phyloP scores from a whole-genome alignment of 2,797 vertebrate species.

The Rhinophrynus dorsalis region DNA sequence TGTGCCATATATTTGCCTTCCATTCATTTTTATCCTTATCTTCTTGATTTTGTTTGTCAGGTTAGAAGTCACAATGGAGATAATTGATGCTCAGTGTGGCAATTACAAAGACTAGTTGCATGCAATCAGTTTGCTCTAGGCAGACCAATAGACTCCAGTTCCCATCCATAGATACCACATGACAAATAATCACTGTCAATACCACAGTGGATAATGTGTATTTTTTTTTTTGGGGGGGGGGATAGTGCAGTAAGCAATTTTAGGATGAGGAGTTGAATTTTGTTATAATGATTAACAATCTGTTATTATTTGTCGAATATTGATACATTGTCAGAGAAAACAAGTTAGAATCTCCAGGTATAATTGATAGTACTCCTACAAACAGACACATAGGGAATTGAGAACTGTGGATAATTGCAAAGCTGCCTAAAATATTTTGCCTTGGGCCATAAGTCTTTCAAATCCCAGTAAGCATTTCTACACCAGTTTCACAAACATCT shows the following conservation, averaged over 20 bases:
- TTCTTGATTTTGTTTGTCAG: conserved; percentile 5
- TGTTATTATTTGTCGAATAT: neutral
- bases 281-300: too few species aligned
- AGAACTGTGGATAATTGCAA: conserved; percentile 12
- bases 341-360: too few species aligned
- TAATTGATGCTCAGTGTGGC: conserved; percentile 22
- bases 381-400: neutral
- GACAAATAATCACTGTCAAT: conserved; percentile 4
- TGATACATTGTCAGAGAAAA: too few species aligned
- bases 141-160: conserved; percentile 1
- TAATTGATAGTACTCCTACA: too few species aligned
- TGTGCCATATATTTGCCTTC: neutral
- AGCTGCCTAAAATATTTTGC: conserved; percentile 4
- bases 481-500: neutral
- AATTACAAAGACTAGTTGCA: conserved; percentile 9
- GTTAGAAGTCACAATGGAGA: neutral
- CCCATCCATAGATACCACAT: conserved; percentile 30
- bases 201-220: neutral
- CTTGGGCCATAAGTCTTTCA: neutral
- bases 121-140: conserved; percentile 5
- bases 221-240: too few species aligned
- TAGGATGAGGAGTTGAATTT: too few species aligned
- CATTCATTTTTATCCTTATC: neutral
- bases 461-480: neutral
- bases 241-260: too few species aligned